These are phyloP conservation scores for Semaprochilodus insignis DNA, from an alignment of 2,797 vertebrate genomes.

Conservation along the genomic window DNA sequence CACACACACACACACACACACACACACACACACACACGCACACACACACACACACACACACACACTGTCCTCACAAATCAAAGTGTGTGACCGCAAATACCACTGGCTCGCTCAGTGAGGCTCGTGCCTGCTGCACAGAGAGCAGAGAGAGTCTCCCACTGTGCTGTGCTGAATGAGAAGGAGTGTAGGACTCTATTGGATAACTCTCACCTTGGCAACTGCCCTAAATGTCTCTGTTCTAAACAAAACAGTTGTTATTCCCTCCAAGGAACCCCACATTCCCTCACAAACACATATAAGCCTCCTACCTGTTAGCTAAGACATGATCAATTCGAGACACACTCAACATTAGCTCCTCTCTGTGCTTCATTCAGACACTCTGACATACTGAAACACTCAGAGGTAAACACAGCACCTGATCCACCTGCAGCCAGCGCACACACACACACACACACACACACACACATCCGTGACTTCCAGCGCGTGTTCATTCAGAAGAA, in stretches of 20 bases:
- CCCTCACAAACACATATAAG: neutral
- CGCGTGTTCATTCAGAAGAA: conserved; percentile 1
- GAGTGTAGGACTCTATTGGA: neutral
- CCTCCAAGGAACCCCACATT: neutral
- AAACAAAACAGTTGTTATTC: neutral
- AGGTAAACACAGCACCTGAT: neutral
- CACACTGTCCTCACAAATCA: neutral
- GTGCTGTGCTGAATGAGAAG: conserved; percentile 3
- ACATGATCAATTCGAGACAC: neutral
- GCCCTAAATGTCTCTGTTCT: neutral
- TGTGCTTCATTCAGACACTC: neutral
- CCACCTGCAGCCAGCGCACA: conserved; percentile 23
- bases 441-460: conserved; percentile 49
- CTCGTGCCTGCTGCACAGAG: neutral
- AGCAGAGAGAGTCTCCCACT: neutral
- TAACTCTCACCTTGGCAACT: neutral
- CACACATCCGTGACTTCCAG: conserved; percentile 47
- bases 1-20: neutral
- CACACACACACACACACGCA: neutral
- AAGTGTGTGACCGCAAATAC: conserved; percentile 11
- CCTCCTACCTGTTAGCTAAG: neutral
- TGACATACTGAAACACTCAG: neutral
- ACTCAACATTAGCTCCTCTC: neutral
- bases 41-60: neutral
- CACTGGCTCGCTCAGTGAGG: neutral